These are phyloP conservation scores for Byasa hedistus DNA, from an alignment of 2,888 invertebrate genomes.

Conservation along the genomic window DNA sequence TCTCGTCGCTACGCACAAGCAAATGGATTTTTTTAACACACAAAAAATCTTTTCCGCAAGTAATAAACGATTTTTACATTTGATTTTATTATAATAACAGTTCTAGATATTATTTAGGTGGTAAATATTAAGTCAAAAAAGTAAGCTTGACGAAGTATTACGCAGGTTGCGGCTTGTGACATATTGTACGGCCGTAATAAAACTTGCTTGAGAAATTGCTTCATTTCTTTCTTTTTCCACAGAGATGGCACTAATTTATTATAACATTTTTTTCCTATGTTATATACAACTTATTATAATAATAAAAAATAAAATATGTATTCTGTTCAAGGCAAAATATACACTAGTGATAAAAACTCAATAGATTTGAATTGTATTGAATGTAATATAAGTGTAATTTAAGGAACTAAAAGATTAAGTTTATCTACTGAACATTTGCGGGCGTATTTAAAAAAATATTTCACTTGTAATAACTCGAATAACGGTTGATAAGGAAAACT, in stretches of 20 bases:
- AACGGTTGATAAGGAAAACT: background rate
- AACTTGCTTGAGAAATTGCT: slow-evolving; percentile 20
- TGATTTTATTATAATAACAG: background rate
- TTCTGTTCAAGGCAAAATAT: background rate
- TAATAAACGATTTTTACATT: background rate
- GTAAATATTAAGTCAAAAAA: background rate
- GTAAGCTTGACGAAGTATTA: slow-evolving; percentile 13
- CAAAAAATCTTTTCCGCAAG: background rate
- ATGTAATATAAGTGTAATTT: too few species aligned
- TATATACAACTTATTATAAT: background rate
- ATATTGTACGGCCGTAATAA: slow-evolving; percentile 24
- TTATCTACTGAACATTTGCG: too few species aligned
- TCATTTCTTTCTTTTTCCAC: slow-evolving; percentile 22
- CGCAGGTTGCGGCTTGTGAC: slow-evolving; percentile 17
- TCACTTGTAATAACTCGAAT: background rate
- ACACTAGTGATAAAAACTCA: too few species aligned
- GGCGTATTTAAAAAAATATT: too few species aligned
- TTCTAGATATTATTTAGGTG: background rate
- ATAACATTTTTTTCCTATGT: slow-evolving; percentile 5
- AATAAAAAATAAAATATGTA: background rate
- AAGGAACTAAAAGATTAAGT: too few species aligned
- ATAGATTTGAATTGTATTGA: too few species aligned
- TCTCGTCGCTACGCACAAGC: too few species aligned
- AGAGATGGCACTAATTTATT: slow-evolving; percentile 22
- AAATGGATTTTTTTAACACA: background rate